These are phyloP conservation scores for Limanda limanda DNA, from an alignment of 2,113 vertebrate species.

Conservation along the genomic window DNA sequence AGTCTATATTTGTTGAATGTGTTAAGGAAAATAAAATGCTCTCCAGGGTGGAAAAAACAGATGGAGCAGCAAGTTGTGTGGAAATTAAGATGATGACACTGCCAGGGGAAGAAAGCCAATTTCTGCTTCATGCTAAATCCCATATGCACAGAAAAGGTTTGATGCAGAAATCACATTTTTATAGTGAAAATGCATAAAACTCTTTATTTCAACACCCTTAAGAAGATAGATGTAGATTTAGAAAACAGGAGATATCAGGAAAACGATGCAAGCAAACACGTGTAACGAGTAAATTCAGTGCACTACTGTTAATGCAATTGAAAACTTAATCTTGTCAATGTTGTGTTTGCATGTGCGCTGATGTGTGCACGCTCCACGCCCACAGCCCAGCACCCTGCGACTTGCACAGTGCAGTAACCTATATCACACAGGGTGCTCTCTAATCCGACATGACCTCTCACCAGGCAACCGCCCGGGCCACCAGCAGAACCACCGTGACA, in stretches of 20 bases:
- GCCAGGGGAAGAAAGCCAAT: background rate
- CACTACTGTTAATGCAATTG: too few species aligned
- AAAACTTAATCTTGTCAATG: too few species aligned
- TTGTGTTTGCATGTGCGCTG: slow-evolving; percentile 1
- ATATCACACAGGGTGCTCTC: slow-evolving; percentile 75
- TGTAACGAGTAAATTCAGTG: too few species aligned
- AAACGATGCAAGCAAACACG: too few species aligned
- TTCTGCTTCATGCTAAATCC: background rate
- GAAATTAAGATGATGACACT: background rate
- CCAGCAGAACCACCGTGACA: slow-evolving; percentile 51
- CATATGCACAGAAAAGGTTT: background rate
- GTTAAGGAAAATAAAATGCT: slow-evolving; percentile 12
- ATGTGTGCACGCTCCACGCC: slow-evolving; percentile 31
- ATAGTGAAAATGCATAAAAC: too few species aligned
- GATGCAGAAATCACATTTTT: too few species aligned
- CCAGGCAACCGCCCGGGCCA: slow-evolving; percentile 49
- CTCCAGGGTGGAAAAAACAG: slow-evolving; percentile 29
- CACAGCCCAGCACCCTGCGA: slow-evolving; percentile 50
- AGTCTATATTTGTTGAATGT: slow-evolving; percentile 16
- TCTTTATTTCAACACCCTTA: too few species aligned
- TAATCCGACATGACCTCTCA: slow-evolving; percentile 80
- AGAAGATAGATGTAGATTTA: too few species aligned
- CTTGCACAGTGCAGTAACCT: slow-evolving; percentile 69
- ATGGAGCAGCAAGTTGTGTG: slow-evolving; percentile 18
- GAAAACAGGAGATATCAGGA: too few species aligned